Evolutionary conservation across 2,888 invertebrate species (phyloP).

Genomic region (Agonopterix arenella): DNA sequence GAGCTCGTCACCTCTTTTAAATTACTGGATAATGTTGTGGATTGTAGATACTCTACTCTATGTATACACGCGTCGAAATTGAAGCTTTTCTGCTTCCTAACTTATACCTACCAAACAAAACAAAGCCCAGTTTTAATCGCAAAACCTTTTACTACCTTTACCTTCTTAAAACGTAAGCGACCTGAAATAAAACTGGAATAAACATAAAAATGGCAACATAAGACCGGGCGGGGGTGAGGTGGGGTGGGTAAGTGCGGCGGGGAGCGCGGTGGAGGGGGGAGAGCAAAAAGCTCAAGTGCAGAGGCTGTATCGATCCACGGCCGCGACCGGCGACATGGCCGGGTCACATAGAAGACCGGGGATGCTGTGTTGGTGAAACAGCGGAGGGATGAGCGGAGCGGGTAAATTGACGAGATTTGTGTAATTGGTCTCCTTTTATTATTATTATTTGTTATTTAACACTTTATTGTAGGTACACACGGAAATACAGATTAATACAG

Average conservation of each 20-base stretch:
- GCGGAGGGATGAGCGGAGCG: background rate
- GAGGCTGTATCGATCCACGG: slow-evolving; percentile 73
- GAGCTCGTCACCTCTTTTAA: too few relatives aligned
- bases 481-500: too few relatives aligned
- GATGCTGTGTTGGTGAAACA: slow-evolving; percentile 8
- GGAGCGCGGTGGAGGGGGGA: slow-evolving; percentile 18
- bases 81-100: too few relatives aligned
- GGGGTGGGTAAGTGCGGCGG: slow-evolving; percentile 22
- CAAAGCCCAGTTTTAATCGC: background rate
- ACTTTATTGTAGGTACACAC: too few relatives aligned
- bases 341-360: slow-evolving; percentile 51
- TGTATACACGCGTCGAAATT: too few relatives aligned
- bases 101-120: too few relatives aligned
- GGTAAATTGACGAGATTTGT: too few relatives aligned
- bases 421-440: too few relatives aligned
- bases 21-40: too few relatives aligned
- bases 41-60: too few relatives aligned
- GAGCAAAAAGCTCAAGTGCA: slow-evolving; percentile 69
- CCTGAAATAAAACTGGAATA: slow-evolving; percentile 42
- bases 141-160: background rate
- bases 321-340: slow-evolving; percentile 66
- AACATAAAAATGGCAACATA: slow-evolving; percentile 61
- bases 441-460: too few relatives aligned
- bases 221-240: slow-evolving; percentile 27
- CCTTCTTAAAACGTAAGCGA: slow-evolving; percentile 8